Percentiles rank a stretch among this genome's conserved stretches.
Conservation (phyloP, 2,797 vertebrate genomes). For the Urophycis tenuis region DNA sequence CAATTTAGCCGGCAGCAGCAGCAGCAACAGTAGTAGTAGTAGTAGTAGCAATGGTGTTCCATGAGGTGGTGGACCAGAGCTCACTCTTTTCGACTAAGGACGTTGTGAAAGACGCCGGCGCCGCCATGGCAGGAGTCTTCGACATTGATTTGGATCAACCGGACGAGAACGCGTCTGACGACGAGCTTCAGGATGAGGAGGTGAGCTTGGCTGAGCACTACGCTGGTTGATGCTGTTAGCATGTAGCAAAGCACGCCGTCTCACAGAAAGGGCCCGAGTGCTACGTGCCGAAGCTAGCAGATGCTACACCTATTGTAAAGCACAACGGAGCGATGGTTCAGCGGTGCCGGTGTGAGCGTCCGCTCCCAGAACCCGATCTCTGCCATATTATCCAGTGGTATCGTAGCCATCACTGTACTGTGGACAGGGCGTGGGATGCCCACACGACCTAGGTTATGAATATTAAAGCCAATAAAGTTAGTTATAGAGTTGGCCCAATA, state of each 20-base stretch:
- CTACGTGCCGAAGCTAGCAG: background rate
- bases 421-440: no score
- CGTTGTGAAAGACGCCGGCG: slow-evolving; percentile 17
- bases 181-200: slow-evolving; percentile 82
- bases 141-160: slow-evolving; percentile 97
- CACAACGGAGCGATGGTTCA: no score
- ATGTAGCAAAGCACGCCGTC: background rate
- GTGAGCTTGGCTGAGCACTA: slow-evolving; percentile 56
- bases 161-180: slow-evolving; percentile 88
- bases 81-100: slow-evolving; percentile 36
- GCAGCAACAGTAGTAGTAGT: background rate
- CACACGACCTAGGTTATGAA: no score
- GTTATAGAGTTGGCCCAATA: no score
- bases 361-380: background rate
- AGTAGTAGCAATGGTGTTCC: slow-evolving; percentile 31
- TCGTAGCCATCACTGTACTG: no score
- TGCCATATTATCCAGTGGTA: background rate
- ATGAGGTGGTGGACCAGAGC: slow-evolving; percentile 82
- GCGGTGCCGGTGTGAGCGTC: background rate
- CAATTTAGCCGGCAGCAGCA: background rate
- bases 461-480: no score
- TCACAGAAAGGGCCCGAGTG: background rate
- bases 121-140: slow-evolving; percentile 94
- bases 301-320: background rate
- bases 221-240: slow-evolving; percentile 10